phyloP scores from a whole-genome alignment of 1,140 invertebrate genomes.

The Aleiodes sp. region DNA sequence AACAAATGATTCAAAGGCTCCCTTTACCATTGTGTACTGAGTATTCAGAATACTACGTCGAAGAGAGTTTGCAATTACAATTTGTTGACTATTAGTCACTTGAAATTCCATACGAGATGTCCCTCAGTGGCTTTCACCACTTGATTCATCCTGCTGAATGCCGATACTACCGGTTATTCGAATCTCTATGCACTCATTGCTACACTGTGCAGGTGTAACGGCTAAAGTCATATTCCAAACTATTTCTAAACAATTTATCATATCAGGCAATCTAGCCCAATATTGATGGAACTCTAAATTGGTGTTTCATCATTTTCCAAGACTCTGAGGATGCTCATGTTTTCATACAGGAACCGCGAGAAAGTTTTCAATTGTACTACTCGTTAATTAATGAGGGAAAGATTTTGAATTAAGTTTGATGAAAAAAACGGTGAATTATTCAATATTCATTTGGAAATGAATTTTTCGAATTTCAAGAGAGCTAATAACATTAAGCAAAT shows the following conservation, averaged over 20 bases:
- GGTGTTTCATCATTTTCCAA: too few relatives aligned
- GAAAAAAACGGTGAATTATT: background rate
- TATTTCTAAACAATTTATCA: background rate
- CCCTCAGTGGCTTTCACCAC: background rate
- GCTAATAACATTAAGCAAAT: background rate
- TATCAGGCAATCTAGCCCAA: background rate
- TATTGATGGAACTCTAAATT: background rate
- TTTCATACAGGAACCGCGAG: too few relatives aligned
- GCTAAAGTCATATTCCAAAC: background rate
- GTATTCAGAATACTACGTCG: background rate
- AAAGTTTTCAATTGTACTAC: too few relatives aligned
- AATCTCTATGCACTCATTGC: background rate
- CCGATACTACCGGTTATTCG: conserved; percentile 6
- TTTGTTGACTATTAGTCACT: conserved; percentile 27
- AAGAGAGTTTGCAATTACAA: conserved; percentile 25
- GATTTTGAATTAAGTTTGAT: background rate
- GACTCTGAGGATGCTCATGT: too few relatives aligned
- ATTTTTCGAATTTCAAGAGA: background rate
- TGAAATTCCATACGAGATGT: background rate
- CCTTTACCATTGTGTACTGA: conserved; percentile 2
- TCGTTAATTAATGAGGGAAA: background rate
- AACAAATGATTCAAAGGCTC: conserved; percentile 21
- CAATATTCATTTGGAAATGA: background rate
- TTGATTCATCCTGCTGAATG: background rate
- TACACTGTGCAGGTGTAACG: background rate